phyloP scores from a whole-genome alignment of 1,140 invertebrate genomes.

The Pomacea maculata region DNA sequence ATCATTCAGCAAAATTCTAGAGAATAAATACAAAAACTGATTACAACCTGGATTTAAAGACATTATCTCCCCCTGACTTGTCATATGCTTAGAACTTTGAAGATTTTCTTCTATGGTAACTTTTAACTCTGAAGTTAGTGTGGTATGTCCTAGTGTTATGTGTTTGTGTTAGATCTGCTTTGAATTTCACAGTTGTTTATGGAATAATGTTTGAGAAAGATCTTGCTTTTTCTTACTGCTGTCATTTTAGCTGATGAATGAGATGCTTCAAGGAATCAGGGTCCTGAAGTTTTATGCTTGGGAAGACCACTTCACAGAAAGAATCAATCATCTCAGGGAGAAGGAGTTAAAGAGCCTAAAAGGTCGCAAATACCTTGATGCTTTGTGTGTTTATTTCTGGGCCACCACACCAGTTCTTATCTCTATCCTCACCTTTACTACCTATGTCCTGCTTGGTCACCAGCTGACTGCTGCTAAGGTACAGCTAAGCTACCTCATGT shows the following conservation, averaged over 20 bases:
- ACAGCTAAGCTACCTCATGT: not conserved
- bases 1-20: too few relatives aligned
- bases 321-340: constrained; percentile 67
- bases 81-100: too few relatives aligned
- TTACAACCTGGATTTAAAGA: too few relatives aligned
- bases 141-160: not conserved
- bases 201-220: not conserved
- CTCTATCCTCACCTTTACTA: constrained; percentile 88
- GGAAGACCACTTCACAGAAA: constrained; percentile 86
- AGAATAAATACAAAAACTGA: too few relatives aligned
- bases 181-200: not conserved
- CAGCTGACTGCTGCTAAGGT: constrained; percentile 85
- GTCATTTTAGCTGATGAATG: constrained; percentile 76
- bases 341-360: constrained; percentile 60
- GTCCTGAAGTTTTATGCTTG: constrained; percentile 93
- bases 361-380: constrained; percentile 94
- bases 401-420: constrained; percentile 97
- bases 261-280: constrained; percentile 86
- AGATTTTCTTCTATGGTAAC: too few relatives aligned
- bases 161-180: not conserved
- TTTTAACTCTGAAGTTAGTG: too few relatives aligned
- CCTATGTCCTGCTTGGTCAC: constrained; percentile 86
- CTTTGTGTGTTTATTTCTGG: constrained; percentile 99
- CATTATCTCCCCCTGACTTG: too few relatives aligned
- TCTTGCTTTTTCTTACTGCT: not conserved